These are phyloP conservation scores for Nannobrachium achirus DNA, from an alignment of 2,113 vertebrate species.

Conservation along the genomic window DNA sequence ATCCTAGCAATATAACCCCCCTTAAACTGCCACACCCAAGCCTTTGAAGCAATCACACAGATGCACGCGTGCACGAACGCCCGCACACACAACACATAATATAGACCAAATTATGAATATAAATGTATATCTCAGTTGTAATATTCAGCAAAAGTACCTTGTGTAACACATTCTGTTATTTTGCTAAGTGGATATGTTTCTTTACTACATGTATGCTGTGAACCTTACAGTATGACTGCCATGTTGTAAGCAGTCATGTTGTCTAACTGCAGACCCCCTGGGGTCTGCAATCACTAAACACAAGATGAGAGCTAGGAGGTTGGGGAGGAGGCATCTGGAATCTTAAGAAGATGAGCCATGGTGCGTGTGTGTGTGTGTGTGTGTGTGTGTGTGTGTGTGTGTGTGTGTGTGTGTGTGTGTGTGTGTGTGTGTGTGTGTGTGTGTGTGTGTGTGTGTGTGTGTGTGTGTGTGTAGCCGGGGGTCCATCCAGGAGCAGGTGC, in stretches of 20 bases:
- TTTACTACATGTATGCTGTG: conserved; percentile 38
- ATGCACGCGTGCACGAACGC: too few relatives aligned
- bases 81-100: too few relatives aligned
- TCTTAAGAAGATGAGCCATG: not conserved
- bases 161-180: conserved; percentile 12
- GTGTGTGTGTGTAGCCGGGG: conserved; percentile 31
- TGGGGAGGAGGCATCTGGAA: not conserved
- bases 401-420: conserved; percentile 11
- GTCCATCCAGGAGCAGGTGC: conserved; percentile 63
- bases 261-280: conserved; percentile 43
- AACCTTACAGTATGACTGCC: conserved; percentile 23
- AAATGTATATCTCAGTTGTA: not conserved
- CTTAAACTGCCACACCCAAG: too few relatives aligned
- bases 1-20: too few relatives aligned
- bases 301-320: conserved; percentile 22
- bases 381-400: conserved; percentile 3
- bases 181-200: conserved; percentile 37
- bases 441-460: conserved; percentile 6
- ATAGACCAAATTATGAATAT: too few relatives aligned
- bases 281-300: conserved; percentile 49
- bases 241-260: too few relatives aligned
- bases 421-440: conserved; percentile 16
- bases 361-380: too few relatives aligned
- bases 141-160: conserved; percentile 4
- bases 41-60: too few relatives aligned